These are phyloP conservation scores for Phycodurus eques DNA, from an alignment of 2,113 vertebrate genomes.

Conservation along the genomic window DNA sequence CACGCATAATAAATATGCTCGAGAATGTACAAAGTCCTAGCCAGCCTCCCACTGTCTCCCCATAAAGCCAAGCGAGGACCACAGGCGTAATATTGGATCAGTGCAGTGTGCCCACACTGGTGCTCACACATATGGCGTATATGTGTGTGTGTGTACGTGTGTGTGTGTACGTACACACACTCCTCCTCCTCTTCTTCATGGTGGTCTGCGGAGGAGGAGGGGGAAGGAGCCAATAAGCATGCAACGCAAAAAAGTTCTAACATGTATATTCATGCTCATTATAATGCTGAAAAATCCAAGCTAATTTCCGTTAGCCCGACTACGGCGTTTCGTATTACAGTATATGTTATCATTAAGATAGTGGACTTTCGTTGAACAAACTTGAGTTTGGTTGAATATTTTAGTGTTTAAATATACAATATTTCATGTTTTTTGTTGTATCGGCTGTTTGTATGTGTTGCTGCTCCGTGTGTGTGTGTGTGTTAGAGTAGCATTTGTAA, in stretches of 20 bases:
- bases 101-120: slow-evolving; percentile 56
- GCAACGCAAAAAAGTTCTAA: slow-evolving; percentile 1
- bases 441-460: background rate
- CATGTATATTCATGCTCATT: background rate
- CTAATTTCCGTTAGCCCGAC: background rate
- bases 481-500: too few species aligned
- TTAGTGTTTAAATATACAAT: background rate
- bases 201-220: slow-evolving; percentile 51
- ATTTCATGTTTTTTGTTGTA: background rate
- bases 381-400: background rate
- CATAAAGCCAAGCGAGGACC: slow-evolving; percentile 45
- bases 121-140: slow-evolving; percentile 57
- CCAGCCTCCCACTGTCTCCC: slow-evolving; percentile 55
- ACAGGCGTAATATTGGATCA: slow-evolving; percentile 41
- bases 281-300: background rate
- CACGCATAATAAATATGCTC: slow-evolving; percentile 32
- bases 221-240: slow-evolving; percentile 24
- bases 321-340: background rate
- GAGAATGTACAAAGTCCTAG: slow-evolving; percentile 43
- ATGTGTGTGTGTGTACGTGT: slow-evolving; percentile 1
- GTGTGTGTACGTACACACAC: slow-evolving; percentile 38
- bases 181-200: slow-evolving; percentile 42
- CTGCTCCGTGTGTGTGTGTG: background rate
- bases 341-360: background rate
- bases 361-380: background rate